Conservation (phyloP, 2,797 vertebrate genomes). For the Falco novaeseelandiae region DNA sequence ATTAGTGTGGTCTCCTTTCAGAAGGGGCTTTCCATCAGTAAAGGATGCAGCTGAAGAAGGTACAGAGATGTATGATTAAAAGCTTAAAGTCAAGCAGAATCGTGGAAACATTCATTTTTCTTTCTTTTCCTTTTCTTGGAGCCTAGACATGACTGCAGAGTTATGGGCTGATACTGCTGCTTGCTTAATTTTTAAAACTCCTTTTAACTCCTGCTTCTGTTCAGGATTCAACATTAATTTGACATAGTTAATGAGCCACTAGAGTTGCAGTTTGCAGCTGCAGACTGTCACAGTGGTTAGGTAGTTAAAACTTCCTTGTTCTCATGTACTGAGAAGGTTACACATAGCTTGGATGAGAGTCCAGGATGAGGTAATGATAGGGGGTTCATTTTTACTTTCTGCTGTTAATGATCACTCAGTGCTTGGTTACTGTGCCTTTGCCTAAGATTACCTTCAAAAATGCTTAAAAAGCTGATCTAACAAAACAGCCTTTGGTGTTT, state of each 20-base stretch:
- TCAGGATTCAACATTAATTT: neutral
- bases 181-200: neutral
- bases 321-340: neutral
- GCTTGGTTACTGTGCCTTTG: neutral
- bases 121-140: neutral
- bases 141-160: neutral
- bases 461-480: neutral
- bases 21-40: neutral
- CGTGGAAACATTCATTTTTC: neutral
- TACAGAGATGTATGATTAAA: neutral
- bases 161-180: neutral
- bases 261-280: neutral
- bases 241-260: neutral
- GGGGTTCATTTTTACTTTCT: neutral
- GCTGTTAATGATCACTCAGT: constrained; percentile 8
- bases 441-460: constrained; percentile 14
- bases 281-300: neutral
- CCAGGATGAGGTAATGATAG: neutral
- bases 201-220: neutral
- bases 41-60: neutral
- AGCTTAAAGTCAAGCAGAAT: neutral
- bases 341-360: neutral
- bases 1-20: neutral
- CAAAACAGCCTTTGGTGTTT: neutral
- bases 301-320: neutral